Evolutionary conservation across 2,888 invertebrate species (phyloP).

Genomic region (Molorchus minor): DNA sequence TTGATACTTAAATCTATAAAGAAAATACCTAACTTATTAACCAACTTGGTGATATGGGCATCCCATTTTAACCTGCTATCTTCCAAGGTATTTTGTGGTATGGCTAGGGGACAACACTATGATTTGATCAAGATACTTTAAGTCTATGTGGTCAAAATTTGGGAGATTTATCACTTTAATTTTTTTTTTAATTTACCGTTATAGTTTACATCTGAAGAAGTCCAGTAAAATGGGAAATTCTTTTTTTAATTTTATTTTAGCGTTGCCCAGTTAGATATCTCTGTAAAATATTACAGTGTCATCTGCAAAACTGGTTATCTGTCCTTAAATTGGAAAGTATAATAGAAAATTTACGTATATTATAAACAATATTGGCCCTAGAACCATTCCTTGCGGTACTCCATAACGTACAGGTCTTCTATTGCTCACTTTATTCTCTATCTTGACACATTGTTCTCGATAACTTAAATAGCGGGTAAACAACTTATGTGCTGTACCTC

Average conservation of each 20-base stretch:
- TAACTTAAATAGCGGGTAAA: constrained; percentile 16
- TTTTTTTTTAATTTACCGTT: background rate
- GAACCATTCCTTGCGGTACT: constrained; percentile 22
- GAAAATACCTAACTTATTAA: background rate
- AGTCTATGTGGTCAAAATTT: background rate
- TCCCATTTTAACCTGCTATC: constrained; percentile 2
- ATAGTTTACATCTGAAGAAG: background rate
- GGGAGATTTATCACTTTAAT: background rate
- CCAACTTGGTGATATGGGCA: background rate
- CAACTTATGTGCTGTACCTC: constrained; percentile 7
- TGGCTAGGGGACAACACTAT: background rate
- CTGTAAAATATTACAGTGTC: background rate
- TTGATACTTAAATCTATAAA: constrained; percentile 4
- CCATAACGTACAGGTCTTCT: constrained; percentile 14
- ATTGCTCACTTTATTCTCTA: constrained; percentile 2
- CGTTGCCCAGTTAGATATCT: too few species aligned
- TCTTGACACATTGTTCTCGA: constrained; percentile 10
- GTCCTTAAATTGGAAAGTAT: background rate
- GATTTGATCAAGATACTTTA: background rate
- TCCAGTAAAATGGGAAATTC: too few species aligned
- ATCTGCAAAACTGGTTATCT: background rate
- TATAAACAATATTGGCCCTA: constrained; percentile 10
- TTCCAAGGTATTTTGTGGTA: background rate
- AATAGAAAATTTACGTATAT: constrained; percentile 3
- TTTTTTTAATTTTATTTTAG: too few species aligned